phyloP scores from a whole-genome alignment of 2,113 vertebrate genomes.

The Myrmecobius fasciatus region DNA sequence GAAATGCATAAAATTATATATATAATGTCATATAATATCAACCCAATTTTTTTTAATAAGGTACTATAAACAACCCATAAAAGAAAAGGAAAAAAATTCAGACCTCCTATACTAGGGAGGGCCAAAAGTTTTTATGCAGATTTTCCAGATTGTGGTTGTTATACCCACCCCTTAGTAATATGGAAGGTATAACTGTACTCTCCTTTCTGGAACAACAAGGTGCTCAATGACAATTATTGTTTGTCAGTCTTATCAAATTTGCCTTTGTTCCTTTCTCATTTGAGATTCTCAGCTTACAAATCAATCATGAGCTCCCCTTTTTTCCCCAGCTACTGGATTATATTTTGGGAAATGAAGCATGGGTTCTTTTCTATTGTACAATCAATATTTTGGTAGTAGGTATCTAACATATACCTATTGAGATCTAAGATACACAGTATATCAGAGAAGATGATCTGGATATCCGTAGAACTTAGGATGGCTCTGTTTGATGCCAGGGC shows the following conservation, averaged over 20 bases:
- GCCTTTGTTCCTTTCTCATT: background rate
- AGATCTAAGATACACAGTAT: slow-evolving; percentile 82
- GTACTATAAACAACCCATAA: too few relatives aligned
- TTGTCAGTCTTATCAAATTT: background rate
- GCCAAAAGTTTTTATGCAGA: too few relatives aligned
- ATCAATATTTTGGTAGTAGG: background rate
- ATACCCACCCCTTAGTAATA: too few relatives aligned
- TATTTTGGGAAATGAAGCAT: background rate
- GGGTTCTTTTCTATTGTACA: background rate
- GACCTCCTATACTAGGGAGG: too few relatives aligned
- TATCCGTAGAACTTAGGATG: slow-evolving; percentile 84
- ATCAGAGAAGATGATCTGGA: slow-evolving; percentile 86
- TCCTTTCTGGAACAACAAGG: background rate
- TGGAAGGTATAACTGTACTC: background rate
- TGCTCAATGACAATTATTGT: background rate
- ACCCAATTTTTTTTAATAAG: too few relatives aligned
- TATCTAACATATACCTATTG: slow-evolving; percentile 80
- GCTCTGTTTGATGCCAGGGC: slow-evolving; percentile 88
- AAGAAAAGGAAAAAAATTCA: too few relatives aligned
- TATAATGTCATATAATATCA: too few relatives aligned
- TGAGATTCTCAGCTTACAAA: background rate
- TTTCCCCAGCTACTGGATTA: background rate
- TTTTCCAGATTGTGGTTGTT: too few relatives aligned
- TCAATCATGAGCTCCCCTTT: background rate
- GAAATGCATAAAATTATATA: too few relatives aligned